Evolutionary conservation across 2,113 vertebrate genomes (phyloP).

Genomic region (Emberiza fucata): DNA sequence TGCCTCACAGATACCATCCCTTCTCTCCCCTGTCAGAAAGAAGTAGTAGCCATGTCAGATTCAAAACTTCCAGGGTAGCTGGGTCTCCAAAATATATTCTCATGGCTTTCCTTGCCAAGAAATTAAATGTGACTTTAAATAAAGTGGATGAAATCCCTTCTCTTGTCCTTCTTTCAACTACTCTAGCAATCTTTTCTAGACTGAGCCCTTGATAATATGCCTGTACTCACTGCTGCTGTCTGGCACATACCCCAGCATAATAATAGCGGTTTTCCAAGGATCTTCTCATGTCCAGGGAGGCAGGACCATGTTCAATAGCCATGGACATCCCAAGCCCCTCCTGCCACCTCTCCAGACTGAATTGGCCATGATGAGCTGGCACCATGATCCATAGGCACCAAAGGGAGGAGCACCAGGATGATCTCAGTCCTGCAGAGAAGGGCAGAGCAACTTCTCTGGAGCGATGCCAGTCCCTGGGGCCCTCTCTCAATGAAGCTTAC

Average conservation of each 20-base stretch:
- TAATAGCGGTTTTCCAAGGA: background rate
- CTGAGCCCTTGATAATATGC: background rate
- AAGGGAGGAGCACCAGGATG: background rate
- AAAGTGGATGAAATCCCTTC: background rate
- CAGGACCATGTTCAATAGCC: rapidly evolving
- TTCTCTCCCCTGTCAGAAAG: background rate
- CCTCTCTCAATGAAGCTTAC: background rate
- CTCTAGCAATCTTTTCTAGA: background rate
- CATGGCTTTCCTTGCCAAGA: background rate
- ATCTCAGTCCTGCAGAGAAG: background rate
- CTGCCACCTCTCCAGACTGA: background rate
- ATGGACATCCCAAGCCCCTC: background rate
- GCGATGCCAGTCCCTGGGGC: background rate
- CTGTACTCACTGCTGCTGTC: background rate
- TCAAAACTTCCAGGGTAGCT: background rate
- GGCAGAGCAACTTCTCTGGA: background rate
- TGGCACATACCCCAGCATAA: background rate
- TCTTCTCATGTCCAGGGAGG: rapidly evolving
- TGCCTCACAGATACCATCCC: background rate
- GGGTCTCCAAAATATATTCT: background rate
- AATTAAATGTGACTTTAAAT: background rate
- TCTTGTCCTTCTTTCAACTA: background rate
- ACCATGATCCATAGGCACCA: background rate
- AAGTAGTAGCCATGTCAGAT: background rate
- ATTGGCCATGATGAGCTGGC: background rate